Evolutionary conservation across 2,888 invertebrate genomes (phyloP), one percentile per base, ranked within the genome.

Genomic region (Metellina segmentata): DNA sequence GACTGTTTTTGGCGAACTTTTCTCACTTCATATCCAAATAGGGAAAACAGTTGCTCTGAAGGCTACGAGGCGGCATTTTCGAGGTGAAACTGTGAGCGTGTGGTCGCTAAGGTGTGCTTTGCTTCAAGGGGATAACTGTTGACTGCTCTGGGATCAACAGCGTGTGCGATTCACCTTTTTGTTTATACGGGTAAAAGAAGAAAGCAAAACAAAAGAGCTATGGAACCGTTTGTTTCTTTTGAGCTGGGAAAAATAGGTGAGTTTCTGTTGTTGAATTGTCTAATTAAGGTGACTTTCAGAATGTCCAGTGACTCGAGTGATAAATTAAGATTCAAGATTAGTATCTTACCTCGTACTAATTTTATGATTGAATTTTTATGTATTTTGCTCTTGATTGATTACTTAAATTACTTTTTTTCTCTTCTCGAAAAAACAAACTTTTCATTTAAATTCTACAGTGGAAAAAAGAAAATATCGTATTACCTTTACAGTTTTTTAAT

Each of bases 11-110:
- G 34, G 70, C 85, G 34, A 85, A 81, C 90, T 81, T 90, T 90
- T 85, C 85, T 85, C 81, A 79, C 90, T 85, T 81, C 85, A 90
- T 85, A 53, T 75, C 90, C 85, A 90, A 90, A 90, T 90, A 85
- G 90, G 90, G 90, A 85, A 90, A 90, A 90, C 81, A 78, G 69
- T 81, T 70, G 70, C 34, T 49, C n/a, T 48, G 78, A 81, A 81
- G 48, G 61, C 81, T 81, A 71, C 74, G 49, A 81, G 34, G 88
- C 85, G 85, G 78, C 85, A 90, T 85, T 61, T 85, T 81, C 85
- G 74, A 90, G 72, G 74, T 72, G 79, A 90, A 90, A 85, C 90
- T 61, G 51, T 69, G 48, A 85, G 20, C 74, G 90, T 52, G 74
- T 85, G 69, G 81, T 48, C 72, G 75, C 85, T 77, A 78, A 48